phyloP scores from a whole-genome alignment of 2,113 vertebrate species.

The Greenwoodochromis staneri region DNA sequence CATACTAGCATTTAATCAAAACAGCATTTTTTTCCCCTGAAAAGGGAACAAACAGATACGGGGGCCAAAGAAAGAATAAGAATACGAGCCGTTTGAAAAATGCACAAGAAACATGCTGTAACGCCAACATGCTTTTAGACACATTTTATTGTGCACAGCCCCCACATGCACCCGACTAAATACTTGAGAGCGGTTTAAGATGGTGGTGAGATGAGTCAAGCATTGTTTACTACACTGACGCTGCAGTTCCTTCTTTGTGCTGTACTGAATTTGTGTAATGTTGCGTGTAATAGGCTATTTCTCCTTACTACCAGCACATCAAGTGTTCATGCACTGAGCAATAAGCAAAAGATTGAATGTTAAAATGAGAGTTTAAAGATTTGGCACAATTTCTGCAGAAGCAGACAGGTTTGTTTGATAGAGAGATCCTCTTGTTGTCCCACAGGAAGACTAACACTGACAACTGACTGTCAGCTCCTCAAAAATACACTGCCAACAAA shows the following conservation, averaged over 20 bases:
- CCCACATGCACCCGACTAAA: not conserved
- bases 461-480: not conserved
- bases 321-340: not conserved
- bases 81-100: not conserved
- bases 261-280: conserved; percentile 2
- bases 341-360: not conserved
- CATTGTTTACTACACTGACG: not conserved
- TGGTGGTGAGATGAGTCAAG: not conserved
- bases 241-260: not conserved
- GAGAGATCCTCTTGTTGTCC: not conserved
- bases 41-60: not conserved
- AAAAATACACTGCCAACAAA: not conserved
- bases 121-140: not conserved
- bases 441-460: not conserved
- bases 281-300: not conserved
- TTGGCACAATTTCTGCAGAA: not conserved
- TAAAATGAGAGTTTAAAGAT: not conserved
- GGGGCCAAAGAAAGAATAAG: not conserved
- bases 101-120: not conserved
- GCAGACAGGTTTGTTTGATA: not conserved
- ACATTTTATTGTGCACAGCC: not conserved
- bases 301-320: not conserved
- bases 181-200: not conserved
- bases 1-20: not conserved
- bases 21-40: not conserved